Percentiles rank a stretch among this genome's conserved stretches.
Evolutionary conservation across 1,140 invertebrate genomes (phyloP).

Genomic region (Delia radicum): DNA sequence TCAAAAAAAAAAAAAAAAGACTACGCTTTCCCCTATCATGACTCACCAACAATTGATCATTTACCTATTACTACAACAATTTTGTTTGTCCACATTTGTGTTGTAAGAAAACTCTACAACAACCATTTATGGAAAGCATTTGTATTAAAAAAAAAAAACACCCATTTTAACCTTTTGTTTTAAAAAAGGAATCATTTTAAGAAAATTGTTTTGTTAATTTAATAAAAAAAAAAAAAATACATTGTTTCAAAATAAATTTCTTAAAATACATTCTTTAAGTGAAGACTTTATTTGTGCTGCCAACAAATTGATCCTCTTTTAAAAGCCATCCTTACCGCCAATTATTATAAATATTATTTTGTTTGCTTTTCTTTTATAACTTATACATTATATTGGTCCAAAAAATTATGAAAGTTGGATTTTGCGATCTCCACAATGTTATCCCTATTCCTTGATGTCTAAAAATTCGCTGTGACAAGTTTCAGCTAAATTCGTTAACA

Average conservation of each 20-base stretch:
- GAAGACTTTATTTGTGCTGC: background rate
- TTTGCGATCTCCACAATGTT: too few relatives aligned
- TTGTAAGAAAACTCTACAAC: background rate
- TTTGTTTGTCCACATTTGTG: too few relatives aligned
- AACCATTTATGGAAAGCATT: background rate
- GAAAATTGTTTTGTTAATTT: background rate
- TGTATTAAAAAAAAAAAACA: background rate
- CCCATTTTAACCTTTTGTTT: background rate
- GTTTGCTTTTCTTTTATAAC: too few relatives aligned
- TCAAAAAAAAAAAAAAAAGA: background rate
- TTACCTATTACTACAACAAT: too few relatives aligned
- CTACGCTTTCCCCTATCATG: background rate
- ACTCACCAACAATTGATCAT: too few relatives aligned
- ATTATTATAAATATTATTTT: background rate
- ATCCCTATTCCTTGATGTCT: too few relatives aligned
- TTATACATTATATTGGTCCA: too few relatives aligned
- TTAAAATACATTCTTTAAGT: background rate
- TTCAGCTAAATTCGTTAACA: too few relatives aligned
- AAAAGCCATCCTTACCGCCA: slow-evolving; percentile 8
- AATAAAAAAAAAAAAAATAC: background rate
- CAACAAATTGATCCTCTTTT: background rate
- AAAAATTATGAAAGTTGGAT: too few relatives aligned
- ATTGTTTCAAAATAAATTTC: background rate
- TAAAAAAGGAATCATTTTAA: background rate
- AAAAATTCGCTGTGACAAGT: too few relatives aligned